Base-by-base conservation (phyloP, 1,140 invertebrate species). In the Drosophila willistoni region DNA sequence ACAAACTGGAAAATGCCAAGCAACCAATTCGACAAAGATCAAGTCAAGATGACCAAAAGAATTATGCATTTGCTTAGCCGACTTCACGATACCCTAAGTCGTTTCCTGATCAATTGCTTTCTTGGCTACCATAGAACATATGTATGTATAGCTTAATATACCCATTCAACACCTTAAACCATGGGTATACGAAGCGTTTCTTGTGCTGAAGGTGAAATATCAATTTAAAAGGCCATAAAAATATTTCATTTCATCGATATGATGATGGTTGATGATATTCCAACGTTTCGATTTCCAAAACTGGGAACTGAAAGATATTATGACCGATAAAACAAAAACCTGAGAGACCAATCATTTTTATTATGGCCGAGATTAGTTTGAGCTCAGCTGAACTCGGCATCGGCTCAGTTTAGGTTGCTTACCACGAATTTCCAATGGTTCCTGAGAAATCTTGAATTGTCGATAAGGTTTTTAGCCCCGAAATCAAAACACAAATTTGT, bases 331-430 rank as follows among this genome's bases (percentile, higher is more conserved):
- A 39, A 39, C 7, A 12, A 13, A 39, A 90, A 36, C 84, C 81
- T 90, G 44, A 51, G 17, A 90, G 84, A 90, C 85, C 90, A 90
- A 89, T 90, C 85, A 89, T 89, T 90, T 89, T 90, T 89, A 89
- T 89, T 89, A 84, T 77, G 86, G 55, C 51, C 39, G 61, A 70
- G 60, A 51, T 51, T 39, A 22, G 29, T 39, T 42, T 19, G 9
- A 61, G 33, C 10, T 44, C n/a, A 29, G 29, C 29, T 29, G 29
- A 29, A 29, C 29, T 6, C 29, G 29, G 29, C 68, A 68, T 29
- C 29, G 29, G 29, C 51, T 67, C 47, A 71, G 78, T 17, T 51
- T 51, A 68, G 77, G 68, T 64, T 72, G 81, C 81, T 81, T 79
- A 73, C 77, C 63, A 77, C 62, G 83, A 79, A 86, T 41, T 65